These are phyloP conservation scores for Macrocentrus cingulum DNA, from an alignment of 1,140 invertebrate species.

Conservation along the genomic window DNA sequence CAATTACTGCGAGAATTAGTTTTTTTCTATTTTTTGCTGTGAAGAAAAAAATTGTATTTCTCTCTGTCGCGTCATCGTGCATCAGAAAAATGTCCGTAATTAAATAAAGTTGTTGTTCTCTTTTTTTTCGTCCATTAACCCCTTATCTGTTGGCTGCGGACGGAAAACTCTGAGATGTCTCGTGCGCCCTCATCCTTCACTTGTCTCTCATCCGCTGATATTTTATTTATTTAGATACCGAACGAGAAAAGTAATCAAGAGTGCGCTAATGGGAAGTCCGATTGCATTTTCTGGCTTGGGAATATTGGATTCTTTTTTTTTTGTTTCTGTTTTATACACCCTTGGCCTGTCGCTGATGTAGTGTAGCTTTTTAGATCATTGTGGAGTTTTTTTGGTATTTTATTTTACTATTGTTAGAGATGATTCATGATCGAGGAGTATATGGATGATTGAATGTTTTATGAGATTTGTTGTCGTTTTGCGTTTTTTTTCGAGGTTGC, in stretches of 20 bases:
- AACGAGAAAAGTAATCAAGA: constrained; percentile 60
- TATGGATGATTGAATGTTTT: too few relatives aligned
- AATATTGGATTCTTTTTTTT: constrained; percentile 41
- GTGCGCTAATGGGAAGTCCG: constrained; percentile 54
- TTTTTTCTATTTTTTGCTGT: too few relatives aligned
- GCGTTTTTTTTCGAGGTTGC: too few relatives aligned
- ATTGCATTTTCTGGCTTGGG: constrained; percentile 38
- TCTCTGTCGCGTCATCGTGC: constrained; percentile 17
- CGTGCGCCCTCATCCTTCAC: constrained; percentile 26
- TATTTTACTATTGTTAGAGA: too few relatives aligned
- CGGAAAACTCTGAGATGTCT: constrained; percentile 31
- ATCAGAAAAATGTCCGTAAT: constrained; percentile 39
- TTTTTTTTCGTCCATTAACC: constrained; percentile 51
- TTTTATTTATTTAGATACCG: constrained; percentile 60
- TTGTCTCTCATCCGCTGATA: constrained; percentile 37
- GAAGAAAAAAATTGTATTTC: too few relatives aligned
- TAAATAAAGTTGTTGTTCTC: constrained; percentile 50
- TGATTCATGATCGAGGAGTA: too few relatives aligned
- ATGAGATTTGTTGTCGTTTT: too few relatives aligned
- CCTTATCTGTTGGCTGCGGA: constrained; percentile 48
- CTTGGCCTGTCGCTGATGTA: constrained; percentile 35
- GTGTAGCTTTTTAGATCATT: too few relatives aligned
- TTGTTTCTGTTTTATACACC: constrained; percentile 26
- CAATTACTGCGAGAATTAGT: neutral
- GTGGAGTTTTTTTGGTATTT: too few relatives aligned